phyloP scores from a whole-genome alignment of 2,113 vertebrate genomes.

The Struthidea cinerea region DNA sequence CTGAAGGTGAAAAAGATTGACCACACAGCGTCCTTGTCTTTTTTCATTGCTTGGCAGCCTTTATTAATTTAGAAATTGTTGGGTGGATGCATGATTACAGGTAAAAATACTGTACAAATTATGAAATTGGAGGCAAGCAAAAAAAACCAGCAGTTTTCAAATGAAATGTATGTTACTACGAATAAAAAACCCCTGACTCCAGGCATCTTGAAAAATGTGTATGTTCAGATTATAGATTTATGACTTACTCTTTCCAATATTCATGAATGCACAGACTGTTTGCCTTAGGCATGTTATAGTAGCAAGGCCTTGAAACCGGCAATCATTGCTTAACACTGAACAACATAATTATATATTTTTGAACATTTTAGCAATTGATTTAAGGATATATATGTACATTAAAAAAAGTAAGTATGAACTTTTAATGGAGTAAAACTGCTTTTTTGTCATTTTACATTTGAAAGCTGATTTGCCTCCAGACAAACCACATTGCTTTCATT shows the following conservation, averaged over 20 bases:
- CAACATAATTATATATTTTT: slow-evolving; percentile 41
- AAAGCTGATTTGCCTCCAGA: slow-evolving; percentile 16
- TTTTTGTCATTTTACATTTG: neutral
- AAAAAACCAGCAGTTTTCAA: slow-evolving; percentile 25
- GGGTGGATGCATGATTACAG: neutral
- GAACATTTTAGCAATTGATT: slow-evolving; percentile 39
- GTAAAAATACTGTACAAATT: neutral
- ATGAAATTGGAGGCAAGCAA: slow-evolving; percentile 5
- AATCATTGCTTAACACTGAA: slow-evolving; percentile 61
- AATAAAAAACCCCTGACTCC: neutral
- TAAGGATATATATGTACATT: neutral
- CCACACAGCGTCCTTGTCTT: neutral
- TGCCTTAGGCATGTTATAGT: slow-evolving; percentile 49
- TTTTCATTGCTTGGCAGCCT: neutral
- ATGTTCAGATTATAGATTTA: slow-evolving; percentile 62
- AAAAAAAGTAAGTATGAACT: neutral
- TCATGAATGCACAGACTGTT: slow-evolving; percentile 57
- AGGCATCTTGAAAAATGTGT: slow-evolving; percentile 57
- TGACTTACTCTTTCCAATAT: slow-evolving; percentile 61
- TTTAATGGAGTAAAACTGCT: neutral
- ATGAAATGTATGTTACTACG: slow-evolving; percentile 33
- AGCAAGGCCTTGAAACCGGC: slow-evolving; percentile 35
- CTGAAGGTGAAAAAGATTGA: neutral
- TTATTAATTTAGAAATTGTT: slow-evolving; percentile 42
- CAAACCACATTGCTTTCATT: neutral